phyloP scores from a whole-genome alignment of 37 sponge, comb jelly and placozoan genomes.

The Sycon ciliatum region DNA sequence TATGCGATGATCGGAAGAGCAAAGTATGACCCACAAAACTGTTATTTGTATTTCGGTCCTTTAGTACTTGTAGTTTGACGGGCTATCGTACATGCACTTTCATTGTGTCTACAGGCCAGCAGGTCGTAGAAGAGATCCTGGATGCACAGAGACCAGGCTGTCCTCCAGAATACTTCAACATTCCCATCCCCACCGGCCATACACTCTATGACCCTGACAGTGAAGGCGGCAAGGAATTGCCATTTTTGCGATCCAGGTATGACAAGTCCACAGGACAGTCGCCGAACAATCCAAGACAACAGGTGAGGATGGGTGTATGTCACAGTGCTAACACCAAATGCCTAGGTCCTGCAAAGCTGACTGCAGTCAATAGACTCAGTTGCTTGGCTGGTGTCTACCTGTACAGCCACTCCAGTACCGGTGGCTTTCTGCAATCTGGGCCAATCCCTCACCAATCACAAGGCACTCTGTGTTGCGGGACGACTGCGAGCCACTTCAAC shows the following conservation, averaged over 20 bases:
- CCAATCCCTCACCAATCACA: too few relatives aligned
- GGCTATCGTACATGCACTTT: too few relatives aligned
- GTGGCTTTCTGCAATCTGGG: too few relatives aligned
- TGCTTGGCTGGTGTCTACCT: too few relatives aligned
- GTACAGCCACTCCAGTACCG: too few relatives aligned
- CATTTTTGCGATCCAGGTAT: slow-evolving; percentile 72
- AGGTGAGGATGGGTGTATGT: slow-evolving; percentile 33
- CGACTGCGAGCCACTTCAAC: too few relatives aligned
- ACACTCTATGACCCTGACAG: slow-evolving; percentile 65
- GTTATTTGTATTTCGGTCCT: too few relatives aligned
- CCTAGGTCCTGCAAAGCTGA: background rate
- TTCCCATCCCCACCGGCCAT: slow-evolving; percentile 71
- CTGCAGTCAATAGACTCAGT: too few relatives aligned
- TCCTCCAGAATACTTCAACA: slow-evolving; percentile 82
- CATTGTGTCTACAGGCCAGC: slow-evolving; percentile 54
- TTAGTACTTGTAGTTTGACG: too few relatives aligned
- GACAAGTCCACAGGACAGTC: slow-evolving; percentile 65
- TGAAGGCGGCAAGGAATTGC: slow-evolving; percentile 54
- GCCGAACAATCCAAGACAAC: slow-evolving; percentile 77
- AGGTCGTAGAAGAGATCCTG: slow-evolving; percentile 86
- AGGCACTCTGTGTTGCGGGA: too few relatives aligned
- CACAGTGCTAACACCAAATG: background rate
- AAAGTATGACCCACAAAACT: too few relatives aligned
- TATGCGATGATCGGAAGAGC: too few relatives aligned
- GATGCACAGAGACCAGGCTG: slow-evolving; percentile 83